These are phyloP conservation scores for Amia ocellicauda DNA, from an alignment of 2,113 vertebrate species.

Conservation along the genomic window DNA sequence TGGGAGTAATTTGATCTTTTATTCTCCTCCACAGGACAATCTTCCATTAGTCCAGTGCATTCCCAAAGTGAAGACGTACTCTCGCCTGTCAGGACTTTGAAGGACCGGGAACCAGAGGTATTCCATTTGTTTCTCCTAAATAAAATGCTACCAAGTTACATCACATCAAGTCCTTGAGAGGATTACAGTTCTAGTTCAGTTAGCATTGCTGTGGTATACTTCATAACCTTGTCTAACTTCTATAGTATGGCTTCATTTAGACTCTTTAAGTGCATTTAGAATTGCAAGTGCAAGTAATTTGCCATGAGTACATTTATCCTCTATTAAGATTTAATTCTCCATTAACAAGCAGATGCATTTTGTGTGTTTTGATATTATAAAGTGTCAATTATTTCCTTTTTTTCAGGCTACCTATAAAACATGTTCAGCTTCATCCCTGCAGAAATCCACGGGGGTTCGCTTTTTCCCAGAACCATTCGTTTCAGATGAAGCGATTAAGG, in stretches of 20 bases:
- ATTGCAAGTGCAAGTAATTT: too few relatives aligned
- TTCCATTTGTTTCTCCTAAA: not conserved
- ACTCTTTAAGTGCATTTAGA: too few relatives aligned
- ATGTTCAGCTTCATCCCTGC: constrained; percentile 27
- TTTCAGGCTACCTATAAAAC: constrained; percentile 33
- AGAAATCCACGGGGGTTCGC: constrained; percentile 53
- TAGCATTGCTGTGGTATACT: too few relatives aligned
- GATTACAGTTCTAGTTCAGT: too few relatives aligned
- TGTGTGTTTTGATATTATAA: not conserved
- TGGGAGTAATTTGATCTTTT: too few relatives aligned
- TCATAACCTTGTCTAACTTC: too few relatives aligned
- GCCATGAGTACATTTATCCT: too few relatives aligned
- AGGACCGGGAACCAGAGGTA: constrained; percentile 41
- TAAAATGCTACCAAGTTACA: too few relatives aligned
- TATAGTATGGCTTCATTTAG: too few relatives aligned
- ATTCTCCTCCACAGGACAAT: constrained; percentile 39
- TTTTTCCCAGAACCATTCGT: constrained; percentile 72
- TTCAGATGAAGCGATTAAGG: constrained; percentile 47
- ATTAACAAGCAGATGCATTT: too few relatives aligned
- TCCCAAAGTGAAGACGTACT: constrained; percentile 44
- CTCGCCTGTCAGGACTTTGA: constrained; percentile 36
- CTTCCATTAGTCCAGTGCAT: constrained; percentile 33
- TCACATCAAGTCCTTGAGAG: too few relatives aligned
- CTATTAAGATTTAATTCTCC: too few relatives aligned
- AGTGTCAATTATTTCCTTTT: constrained; percentile 14